Base-by-base conservation (phyloP, 2,888 invertebrate species). In the Leptinotarsa haldemani region DNA sequence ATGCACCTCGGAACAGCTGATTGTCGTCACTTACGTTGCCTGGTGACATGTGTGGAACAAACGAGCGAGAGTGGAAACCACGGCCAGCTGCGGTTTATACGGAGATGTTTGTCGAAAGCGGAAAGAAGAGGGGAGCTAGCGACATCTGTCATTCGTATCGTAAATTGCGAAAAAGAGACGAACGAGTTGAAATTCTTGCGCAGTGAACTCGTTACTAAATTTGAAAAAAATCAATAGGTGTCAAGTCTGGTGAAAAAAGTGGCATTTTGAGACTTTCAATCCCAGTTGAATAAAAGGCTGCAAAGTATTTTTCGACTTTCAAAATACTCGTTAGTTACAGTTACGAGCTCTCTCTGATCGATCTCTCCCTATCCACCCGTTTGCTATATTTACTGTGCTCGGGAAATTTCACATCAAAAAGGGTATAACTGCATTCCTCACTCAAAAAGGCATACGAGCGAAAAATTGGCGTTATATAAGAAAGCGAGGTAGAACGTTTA, bases 1-100 rank as follows among this genome's bases (percentile, higher is more conserved):
- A 83, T 83, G 81, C 83, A 85, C 85, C 84, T 84, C 82, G 70
- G 70, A 83, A 81, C 84, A 83, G 82, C 82, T 81, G 81, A 82
- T 81, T 63, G 74, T 65, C 68, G 74, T 69, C 70, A 70, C 50
- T 50, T 48, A 30, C 53, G 50, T 63, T 40, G 20, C 30, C 40
- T 61, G 20, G 56, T 46, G 47, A 65, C 69, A 74, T 70, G 74
- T 73, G 48, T 71, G 53, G 18, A 71, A 71, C 46, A 65, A 70
- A 65, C 71, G 56, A 71, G n/a, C 63, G 69, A 52, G 40, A 15
- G 58, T 58, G 13, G 53, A 52, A 63, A 56, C 58, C 58, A 58
- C 18, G 40, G 61, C 61, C 61, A 61, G 61, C 61, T 61, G 61
- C 30, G 61, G 40, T 61, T 56, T 61, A 61, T 61, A 40, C n/a